Evolutionary conservation across 2,797 vertebrate species (phyloP), one percentile per base, ranked within the genome.

Genomic region (Gallirallus australis): DNA sequence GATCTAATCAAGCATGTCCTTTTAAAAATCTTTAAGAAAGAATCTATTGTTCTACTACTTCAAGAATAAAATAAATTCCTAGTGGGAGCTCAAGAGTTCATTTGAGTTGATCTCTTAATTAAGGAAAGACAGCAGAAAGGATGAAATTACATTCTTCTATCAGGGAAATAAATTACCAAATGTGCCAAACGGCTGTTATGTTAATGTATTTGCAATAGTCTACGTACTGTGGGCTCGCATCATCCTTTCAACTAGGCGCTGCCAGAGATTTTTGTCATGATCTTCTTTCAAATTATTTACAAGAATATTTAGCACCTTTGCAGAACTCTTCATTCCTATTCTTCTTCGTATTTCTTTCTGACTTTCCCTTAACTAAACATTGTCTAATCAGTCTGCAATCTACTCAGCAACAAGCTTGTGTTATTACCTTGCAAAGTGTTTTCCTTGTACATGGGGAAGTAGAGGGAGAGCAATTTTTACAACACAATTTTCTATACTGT

Each of bases 1-100:
- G 9, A 48, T 80, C n/a, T 47, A 65, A 76, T 72, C 54, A 30
- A 54, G 27, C 11, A 82, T 6, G 4, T 48, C 0, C 37, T 40
- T 87, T 77, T 57, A 88, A 79, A 53, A 48, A 90, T 24, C 47
- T 92, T 85, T 79, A 89, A 94, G 87, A 92, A 47, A 70, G 42
- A 73, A 12, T 91, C 30, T 31, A 37, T 57, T 91, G 3, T 68
- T 35, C 52, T 27, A 86, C 63, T 69, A 78, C n/a, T 64, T 94
- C 57, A 80, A 35, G n/a, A 91, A 68, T 57, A 92, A 96, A 94
- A 93, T 68, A 35, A 95, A 82, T 45, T 79, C 68, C 37, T 60
- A 85, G 27, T 80, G 68, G 30, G 10, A 91, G 33, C 45, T n/a
- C 50, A 91, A 79, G 50, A 85, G 71, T 69, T 53, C 79, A 60